Base-by-base conservation (phyloP, 2,113 vertebrate genomes). In the Nothocercus nigrocapillus region DNA sequence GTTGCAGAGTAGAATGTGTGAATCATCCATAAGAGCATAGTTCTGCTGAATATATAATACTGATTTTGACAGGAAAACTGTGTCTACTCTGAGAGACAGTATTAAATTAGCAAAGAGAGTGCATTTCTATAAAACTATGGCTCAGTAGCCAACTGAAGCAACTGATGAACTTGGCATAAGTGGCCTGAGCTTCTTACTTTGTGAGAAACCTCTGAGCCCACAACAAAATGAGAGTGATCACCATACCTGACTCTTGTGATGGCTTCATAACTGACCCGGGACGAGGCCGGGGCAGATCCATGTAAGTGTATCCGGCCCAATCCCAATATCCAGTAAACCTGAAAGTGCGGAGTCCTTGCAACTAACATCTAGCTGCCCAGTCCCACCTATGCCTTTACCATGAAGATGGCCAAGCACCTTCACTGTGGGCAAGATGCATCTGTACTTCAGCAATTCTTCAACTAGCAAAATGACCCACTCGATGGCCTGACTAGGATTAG, bases 51-150 rank as follows among this genome's bases (percentile, higher is more conserved):
- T 80, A 45, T 30, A 56, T 88, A 88, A 82, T 36, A 47, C 58
- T 3, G 11, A 6, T 49, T 79, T 66, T 80, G 93, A 89, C 95
- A 94, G 90, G 61, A 96, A 95, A 96, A 93, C 95, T 82, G 58
- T 92, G 58, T 64, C 78, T 96, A 12, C 36, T 78, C 54, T 84
- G 74, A 88, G 34, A 95, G 47, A 42, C 76, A 82, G 56, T 38
- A 92, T 62, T 86, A 92, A 91, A 95, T 96, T 84, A 93, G 42
- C 76, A 67, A 91, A 88, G 73, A 76, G 75, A 88, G 73, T 49
- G 19, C 15, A 59, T 64, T 15, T 79, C 64, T 47, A 63, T 69
- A 80, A 95, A 92, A 95, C 17, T 77, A 67, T 76, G 58, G 82
- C 75, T 96, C 92, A 95, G 92, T 85, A 81, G 82, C 58, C 68